These are phyloP conservation scores for Naso thynnoides DNA, from an alignment of 2,797 vertebrate genomes.

Conservation along the genomic window DNA sequence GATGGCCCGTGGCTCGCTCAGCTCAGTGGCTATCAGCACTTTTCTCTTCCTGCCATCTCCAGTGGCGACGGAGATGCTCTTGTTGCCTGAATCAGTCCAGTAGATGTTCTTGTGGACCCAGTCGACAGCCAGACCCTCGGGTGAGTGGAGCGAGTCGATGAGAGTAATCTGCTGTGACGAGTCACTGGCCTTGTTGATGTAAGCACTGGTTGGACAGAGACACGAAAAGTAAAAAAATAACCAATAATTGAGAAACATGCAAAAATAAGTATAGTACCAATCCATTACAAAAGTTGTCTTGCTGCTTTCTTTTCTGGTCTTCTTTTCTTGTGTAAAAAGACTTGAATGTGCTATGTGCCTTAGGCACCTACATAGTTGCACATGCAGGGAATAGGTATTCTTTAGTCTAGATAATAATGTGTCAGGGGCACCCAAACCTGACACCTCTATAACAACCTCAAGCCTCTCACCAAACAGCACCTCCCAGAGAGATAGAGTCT, in stretches of 20 bases:
- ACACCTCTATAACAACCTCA: slow-evolving; percentile 53
- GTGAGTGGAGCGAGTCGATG: slow-evolving; percentile 93
- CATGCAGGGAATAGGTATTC: slow-evolving; percentile 12
- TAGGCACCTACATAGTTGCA: neutral
- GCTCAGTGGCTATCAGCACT: slow-evolving; percentile 90
- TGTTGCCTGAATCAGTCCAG: slow-evolving; percentile 98
- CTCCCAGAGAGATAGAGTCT: slow-evolving; percentile 43
- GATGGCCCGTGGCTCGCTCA: slow-evolving; percentile 95
- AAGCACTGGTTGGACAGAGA: slow-evolving; percentile 83
- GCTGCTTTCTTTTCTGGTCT: neutral
- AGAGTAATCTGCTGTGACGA: slow-evolving; percentile 90
- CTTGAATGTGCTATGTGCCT: neutral
- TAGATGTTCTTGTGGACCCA: slow-evolving; percentile 99
- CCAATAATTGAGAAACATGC: neutral
- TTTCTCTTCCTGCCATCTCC: slow-evolving; percentile 91
- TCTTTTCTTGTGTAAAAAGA: slow-evolving; percentile 13
- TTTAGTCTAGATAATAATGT: slow-evolving; percentile 39
- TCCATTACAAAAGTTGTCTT: slow-evolving; percentile 1
- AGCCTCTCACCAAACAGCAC: slow-evolving; percentile 32
- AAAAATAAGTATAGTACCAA: neutral
- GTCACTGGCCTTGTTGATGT: slow-evolving; percentile 95
- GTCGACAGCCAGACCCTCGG: slow-evolving; percentile 96
- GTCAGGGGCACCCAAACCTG: slow-evolving; percentile 58
- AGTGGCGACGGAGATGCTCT: slow-evolving; percentile 95
- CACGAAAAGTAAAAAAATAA: slow-evolving; percentile 4